A percentile compares a stretch with the other conserved stretches of the same genome.
Conservation (phyloP, 2,888 invertebrate genomes). For the Helleia helle region DNA sequence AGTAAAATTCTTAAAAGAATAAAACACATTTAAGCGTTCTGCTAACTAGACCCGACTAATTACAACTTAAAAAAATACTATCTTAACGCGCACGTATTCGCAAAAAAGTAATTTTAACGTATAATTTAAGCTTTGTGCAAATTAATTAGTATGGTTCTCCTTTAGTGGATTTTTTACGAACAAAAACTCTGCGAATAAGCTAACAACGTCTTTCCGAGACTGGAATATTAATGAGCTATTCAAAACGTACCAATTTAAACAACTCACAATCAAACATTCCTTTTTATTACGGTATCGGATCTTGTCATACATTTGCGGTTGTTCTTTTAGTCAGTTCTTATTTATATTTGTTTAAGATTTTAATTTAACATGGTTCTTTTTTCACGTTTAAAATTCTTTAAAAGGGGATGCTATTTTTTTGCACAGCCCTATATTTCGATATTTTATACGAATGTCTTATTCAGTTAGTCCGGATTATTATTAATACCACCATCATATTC, state of each 20-base stretch:
- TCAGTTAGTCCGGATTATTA: too few species aligned
- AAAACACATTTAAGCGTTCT: not conserved
- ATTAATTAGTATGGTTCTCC: slow-evolving; percentile 14
- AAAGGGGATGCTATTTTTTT: too few species aligned
- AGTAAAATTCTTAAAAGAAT: not conserved
- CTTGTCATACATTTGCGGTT: too few species aligned
- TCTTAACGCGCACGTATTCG: not conserved
- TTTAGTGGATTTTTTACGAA: slow-evolving; percentile 13
- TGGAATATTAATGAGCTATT: slow-evolving; percentile 20
- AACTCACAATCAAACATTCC: slow-evolving; percentile 19
- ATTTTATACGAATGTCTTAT: too few species aligned
- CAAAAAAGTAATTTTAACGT: not conserved
- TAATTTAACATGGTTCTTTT: too few species aligned
- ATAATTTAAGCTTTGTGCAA: slow-evolving; percentile 12
- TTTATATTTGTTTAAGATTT: too few species aligned
- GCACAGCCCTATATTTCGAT: too few species aligned
- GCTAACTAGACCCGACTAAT: not conserved
- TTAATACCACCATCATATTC: too few species aligned
- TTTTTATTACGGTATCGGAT: slow-evolving; percentile 16
- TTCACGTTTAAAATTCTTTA: too few species aligned
- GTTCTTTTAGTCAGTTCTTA: slow-evolving; percentile 10
- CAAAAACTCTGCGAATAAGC: slow-evolving; percentile 15
- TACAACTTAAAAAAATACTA: not conserved
- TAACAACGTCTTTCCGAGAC: slow-evolving; percentile 17
- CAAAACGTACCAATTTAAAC: slow-evolving; percentile 17